Evolutionary conservation across 2,797 vertebrate species (phyloP).

Genomic region (Danio albolineatus): DNA sequence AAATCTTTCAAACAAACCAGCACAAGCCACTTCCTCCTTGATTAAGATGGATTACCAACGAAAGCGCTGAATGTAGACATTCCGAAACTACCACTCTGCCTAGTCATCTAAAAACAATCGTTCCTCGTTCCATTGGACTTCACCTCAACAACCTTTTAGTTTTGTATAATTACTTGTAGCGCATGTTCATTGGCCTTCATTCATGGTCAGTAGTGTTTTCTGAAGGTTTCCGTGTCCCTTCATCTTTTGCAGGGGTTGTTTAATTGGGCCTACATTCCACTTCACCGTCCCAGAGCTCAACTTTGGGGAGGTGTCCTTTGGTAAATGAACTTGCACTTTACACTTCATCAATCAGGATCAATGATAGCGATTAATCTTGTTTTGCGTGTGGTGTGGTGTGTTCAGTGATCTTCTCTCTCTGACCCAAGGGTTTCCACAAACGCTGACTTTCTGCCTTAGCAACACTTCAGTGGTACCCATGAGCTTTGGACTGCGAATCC

Average conservation of each 20-base stretch:
- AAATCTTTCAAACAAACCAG: slow-evolving; percentile 35
- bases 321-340: slow-evolving; percentile 75
- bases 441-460: slow-evolving; percentile 76
- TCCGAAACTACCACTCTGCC: slow-evolving; percentile 39
- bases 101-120: slow-evolving; percentile 50
- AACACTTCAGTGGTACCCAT: slow-evolving; percentile 85
- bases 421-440: slow-evolving; percentile 83
- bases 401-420: slow-evolving; percentile 7
- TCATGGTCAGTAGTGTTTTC: slow-evolving; percentile 12
- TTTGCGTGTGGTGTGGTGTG: slow-evolving; percentile 24
- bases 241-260: slow-evolving; percentile 79
- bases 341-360: slow-evolving; percentile 49
- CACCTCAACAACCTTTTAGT: neutral
- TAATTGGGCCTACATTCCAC: slow-evolving; percentile 86
- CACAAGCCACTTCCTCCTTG: slow-evolving; percentile 46
- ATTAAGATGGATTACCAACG: slow-evolving; percentile 58
- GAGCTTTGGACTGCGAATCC: slow-evolving; percentile 83
- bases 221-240: slow-evolving; percentile 24
- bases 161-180: slow-evolving; percentile 36
- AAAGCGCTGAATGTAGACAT: slow-evolving; percentile 56
- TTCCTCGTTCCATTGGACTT: neutral
- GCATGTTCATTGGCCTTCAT: slow-evolving; percentile 31
- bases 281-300: slow-evolving; percentile 80
- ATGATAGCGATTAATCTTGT: slow-evolving; percentile 38
- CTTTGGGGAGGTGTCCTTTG: slow-evolving; percentile 88